Evolutionary conservation across 1,140 invertebrate genomes (phyloP).

Genomic region (Neotoxoptera formosana): DNA sequence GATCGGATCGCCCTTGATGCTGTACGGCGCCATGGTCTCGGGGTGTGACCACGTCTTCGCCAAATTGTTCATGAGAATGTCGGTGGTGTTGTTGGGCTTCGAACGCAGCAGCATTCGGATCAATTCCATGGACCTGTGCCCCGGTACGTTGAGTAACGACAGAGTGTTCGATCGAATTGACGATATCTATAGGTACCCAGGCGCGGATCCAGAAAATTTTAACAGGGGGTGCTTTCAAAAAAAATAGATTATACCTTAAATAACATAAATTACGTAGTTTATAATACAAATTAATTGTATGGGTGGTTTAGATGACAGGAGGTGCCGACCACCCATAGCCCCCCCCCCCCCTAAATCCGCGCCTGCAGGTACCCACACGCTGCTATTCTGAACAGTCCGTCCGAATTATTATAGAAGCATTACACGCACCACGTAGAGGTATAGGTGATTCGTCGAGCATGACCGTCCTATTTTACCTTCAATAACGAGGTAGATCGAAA

Average conservation of each 20-base stretch:
- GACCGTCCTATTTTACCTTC: background rate
- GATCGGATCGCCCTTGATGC: background rate
- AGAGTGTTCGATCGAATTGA: too few relatives aligned
- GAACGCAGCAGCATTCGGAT: conserved; percentile 38
- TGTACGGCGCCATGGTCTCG: background rate
- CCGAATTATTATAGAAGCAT: too few relatives aligned
- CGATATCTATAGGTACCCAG: too few relatives aligned
- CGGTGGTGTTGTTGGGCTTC: background rate
- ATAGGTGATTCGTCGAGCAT: background rate
- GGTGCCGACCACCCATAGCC: too few relatives aligned
- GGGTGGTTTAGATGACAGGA: too few relatives aligned
- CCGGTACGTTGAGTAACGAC: background rate
- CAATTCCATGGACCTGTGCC: conserved; percentile 38
- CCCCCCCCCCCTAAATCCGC: too few relatives aligned
- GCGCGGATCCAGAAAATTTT: too few relatives aligned
- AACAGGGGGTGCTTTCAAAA: too few relatives aligned
- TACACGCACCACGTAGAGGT: too few relatives aligned
- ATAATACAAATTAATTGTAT: too few relatives aligned
- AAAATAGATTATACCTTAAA: too few relatives aligned
- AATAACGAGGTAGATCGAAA: background rate
- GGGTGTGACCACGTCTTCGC: background rate
- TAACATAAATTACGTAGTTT: too few relatives aligned
- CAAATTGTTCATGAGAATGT: background rate
- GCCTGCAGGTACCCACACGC: accelerated
- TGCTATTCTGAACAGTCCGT: background rate